Evolutionary conservation across 2,113 vertebrate genomes (phyloP).

Genomic region (Psephotus haematonotus): DNA sequence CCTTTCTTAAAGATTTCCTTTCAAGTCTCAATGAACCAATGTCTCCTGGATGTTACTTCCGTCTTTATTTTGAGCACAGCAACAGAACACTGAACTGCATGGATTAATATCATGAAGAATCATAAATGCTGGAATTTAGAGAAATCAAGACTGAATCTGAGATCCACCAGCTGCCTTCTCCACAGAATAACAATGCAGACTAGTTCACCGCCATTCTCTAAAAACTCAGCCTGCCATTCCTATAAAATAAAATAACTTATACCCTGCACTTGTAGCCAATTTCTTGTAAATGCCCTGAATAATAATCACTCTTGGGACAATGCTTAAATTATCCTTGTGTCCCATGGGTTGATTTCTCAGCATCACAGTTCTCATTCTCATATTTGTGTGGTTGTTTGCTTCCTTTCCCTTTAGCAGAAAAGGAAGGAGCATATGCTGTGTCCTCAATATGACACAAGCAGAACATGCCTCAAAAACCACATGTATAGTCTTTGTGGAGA

Average conservation of each 20-base stretch:
- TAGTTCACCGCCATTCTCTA: not conserved
- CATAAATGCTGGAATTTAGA: not conserved
- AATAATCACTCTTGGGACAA: not conserved
- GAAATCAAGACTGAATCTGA: not conserved
- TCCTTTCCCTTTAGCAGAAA: not conserved
- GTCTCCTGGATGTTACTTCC: not conserved
- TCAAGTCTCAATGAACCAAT: not conserved
- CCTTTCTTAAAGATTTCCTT: not conserved
- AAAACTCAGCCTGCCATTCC: not conserved
- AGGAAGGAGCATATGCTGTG: not conserved
- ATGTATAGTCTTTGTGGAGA: not conserved
- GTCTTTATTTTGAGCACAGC: not conserved
- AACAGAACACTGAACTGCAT: not conserved
- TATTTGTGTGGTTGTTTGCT: not conserved
- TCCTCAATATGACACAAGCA: not conserved
- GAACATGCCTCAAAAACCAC: not conserved
- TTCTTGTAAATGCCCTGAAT: conserved; percentile 5
- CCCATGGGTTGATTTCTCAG: not conserved
- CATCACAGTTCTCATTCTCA: fast-evolving
- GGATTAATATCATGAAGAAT: not conserved
- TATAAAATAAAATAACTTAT: not conserved
- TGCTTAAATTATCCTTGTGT: not conserved
- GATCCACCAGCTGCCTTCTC: not conserved
- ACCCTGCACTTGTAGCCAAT: not conserved
- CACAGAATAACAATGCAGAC: not conserved